A percentile compares a stretch with the other conserved stretches of the same genome.
These are phyloP conservation scores for Notiomystis cincta DNA, from an alignment of 2,113 vertebrate genomes.

Conservation along the genomic window DNA sequence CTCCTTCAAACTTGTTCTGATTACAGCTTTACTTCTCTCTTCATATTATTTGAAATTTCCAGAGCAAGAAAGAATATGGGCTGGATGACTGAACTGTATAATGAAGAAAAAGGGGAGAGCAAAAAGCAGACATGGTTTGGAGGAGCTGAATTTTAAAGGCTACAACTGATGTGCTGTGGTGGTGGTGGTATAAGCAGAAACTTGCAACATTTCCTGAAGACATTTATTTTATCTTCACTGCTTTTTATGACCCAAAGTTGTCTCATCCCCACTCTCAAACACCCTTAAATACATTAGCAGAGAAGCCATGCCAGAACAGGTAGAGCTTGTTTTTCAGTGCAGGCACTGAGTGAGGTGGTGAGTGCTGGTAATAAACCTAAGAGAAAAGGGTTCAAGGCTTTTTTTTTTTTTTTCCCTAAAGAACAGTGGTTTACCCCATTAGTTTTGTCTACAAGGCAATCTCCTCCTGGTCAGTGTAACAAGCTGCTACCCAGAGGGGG, in stretches of 20 bases:
- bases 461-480: not conserved
- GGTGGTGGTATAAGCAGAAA: not conserved
- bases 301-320: not conserved
- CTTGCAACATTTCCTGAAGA: not conserved
- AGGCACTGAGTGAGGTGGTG: not conserved
- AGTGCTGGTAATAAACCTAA: not conserved
- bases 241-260: not conserved
- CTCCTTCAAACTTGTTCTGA: not conserved
- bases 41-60: not conserved
- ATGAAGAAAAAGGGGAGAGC: not conserved
- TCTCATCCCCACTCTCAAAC: not conserved
- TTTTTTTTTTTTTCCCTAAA: accelerated
- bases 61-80: not conserved
- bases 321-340: not conserved
- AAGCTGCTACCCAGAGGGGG: not conserved
- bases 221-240: not conserved
- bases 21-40: constrained; percentile 6
- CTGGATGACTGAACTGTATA: not conserved
- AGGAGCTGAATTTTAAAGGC: not conserved
- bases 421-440: not conserved
- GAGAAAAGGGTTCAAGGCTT: not conserved
- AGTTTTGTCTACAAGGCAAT: not conserved
- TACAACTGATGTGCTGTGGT: not conserved
- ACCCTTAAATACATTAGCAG: not conserved
- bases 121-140: not conserved